Evolutionary conservation across 2,888 invertebrate genomes (phyloP).

Genomic region (Idaea biselata): DNA sequence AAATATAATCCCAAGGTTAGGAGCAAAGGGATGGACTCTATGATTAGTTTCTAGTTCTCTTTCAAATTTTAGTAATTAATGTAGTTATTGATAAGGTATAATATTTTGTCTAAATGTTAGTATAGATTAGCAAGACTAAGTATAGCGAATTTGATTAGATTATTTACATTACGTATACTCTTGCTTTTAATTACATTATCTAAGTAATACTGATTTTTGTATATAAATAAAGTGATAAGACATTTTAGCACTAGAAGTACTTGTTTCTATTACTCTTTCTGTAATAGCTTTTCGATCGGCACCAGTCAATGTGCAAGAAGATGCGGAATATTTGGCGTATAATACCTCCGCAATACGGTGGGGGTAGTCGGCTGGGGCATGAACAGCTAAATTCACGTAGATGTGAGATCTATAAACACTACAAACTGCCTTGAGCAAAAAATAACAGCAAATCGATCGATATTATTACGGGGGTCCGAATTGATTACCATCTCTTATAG

Average conservation of each 20-base stretch:
- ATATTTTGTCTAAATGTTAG: not conserved
- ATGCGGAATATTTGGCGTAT: not conserved
- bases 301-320: not conserved
- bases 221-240: not conserved
- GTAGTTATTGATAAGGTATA: no score
- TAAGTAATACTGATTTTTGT: not conserved
- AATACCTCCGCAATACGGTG: slow-evolving; percentile 5
- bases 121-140: not conserved
- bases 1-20: no score
- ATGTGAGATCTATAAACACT: slow-evolving; percentile 18
- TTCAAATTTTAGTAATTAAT: no score
- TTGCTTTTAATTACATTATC: not conserved
- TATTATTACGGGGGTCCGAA: slow-evolving; percentile 9
- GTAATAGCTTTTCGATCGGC: not conserved
- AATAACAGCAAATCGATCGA: slow-evolving; percentile 8
- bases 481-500: slow-evolving; percentile 12
- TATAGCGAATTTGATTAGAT: not conserved
- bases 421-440: slow-evolving; percentile 6
- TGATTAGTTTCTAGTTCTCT: no score
- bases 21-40: no score
- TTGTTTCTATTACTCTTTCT: not conserved
- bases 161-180: not conserved
- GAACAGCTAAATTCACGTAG: slow-evolving; percentile 7
- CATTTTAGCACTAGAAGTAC: not conserved
- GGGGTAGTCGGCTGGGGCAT: slow-evolving; percentile 10